Base-by-base conservation (phyloP, 1,140 invertebrate species). In the Musca domestica region DNA sequence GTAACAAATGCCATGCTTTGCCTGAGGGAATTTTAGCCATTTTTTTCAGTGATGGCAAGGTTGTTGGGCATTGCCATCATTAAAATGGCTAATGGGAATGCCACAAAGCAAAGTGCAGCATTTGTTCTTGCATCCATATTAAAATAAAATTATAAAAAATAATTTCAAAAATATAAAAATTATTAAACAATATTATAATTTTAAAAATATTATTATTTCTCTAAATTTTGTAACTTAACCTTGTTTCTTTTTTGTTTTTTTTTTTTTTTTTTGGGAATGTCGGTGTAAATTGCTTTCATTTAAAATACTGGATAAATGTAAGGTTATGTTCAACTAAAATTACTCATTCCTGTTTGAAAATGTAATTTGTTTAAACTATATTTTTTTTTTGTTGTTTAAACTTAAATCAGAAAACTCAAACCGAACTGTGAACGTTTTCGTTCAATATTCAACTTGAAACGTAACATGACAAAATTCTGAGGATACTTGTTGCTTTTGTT, bases 221-320 rank as follows among this genome's bases (percentile, higher is more conserved):
- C 25, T 30, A 17, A 58, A 19, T 20, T 61, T n/a, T 41, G 7
- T 61, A 61, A 61, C 56, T 61, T 61, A 61, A 61, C 56, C 56
- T 61, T 56, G 15, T 25, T 22, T 68, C 68, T 70, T 70, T 76
- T 48, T 64, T 54, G 71, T 72, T 49, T 14, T 23, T 10, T n/a
- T 23, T 49, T 66, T 67, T 23, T 61, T 48, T 61, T 61, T 46
- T 46, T 61, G 5, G 34, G 23, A 27, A 67, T 19, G 34, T 41
- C 10, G n/a, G n/a, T 41, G 34, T 61, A 19, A 20, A 20, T 25
- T 56, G 22, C 27, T 56, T 56, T 54, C 12, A 10, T n/a, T n/a
- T n/a, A n/a, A n/a, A n/a, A n/a, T n/a, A n/a, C n/a, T n/a, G n/a
- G n/a, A n/a, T n/a, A n/a, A n/a, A n/a, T n/a, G n/a, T 52, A 15